Conservation (phyloP, 2,113 vertebrate species). For the Callaeas wilsoni region DNA sequence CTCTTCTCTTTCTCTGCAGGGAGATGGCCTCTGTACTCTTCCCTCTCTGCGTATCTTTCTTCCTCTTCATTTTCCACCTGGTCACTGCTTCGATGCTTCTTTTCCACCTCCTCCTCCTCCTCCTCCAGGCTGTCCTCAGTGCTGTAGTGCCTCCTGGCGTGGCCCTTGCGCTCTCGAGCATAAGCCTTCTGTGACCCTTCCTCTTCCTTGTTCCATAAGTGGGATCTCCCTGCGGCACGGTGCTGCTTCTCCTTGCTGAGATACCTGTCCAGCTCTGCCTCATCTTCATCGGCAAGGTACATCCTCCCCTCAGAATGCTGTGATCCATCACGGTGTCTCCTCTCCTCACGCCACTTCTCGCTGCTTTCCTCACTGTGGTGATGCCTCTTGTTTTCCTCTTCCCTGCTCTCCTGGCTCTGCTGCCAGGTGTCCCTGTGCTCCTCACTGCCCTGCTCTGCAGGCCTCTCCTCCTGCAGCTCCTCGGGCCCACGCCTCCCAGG, state of each 20-base stretch:
- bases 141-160: constrained; percentile 17
- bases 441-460: not conserved
- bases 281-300: not conserved
- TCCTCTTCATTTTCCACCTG: constrained; percentile 13
- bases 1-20: constrained; percentile 69
- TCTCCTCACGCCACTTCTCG: not conserved
- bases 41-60: constrained; percentile 5
- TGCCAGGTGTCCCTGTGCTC: constrained; percentile 24
- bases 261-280: not conserved
- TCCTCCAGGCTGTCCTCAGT: constrained; percentile 39
- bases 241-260: constrained; percentile 23
- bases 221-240: not conserved
- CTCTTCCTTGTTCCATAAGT: not conserved
- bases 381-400: not conserved
- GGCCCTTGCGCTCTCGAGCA: not conserved
- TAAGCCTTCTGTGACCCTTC: not conserved
- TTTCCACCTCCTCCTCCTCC: not conserved
- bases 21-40: not conserved
- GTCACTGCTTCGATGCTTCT: constrained; percentile 45
- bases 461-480: constrained; percentile 31
- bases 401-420: constrained; percentile 38
- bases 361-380: not conserved
- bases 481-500: not conserved
- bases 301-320: not conserved
- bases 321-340: not conserved